phyloP scores from a whole-genome alignment of 2,888 invertebrate species.

The Hermaeophaga mercurialis region DNA sequence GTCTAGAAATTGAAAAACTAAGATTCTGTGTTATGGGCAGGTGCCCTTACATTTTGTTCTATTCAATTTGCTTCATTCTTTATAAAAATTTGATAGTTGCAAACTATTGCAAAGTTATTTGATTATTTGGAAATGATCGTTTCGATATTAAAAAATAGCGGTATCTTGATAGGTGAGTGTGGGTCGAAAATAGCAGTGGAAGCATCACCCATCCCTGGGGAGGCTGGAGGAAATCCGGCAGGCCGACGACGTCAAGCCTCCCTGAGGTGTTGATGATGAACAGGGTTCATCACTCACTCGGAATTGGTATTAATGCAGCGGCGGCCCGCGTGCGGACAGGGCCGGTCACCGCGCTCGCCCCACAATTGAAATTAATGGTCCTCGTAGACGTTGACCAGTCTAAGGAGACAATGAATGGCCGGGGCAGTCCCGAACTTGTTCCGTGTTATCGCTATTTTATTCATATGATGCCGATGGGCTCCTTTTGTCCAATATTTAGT shows the following conservation, averaged over 20 bases:
- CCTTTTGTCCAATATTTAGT: conserved; percentile 49
- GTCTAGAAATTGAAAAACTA: too few relatives aligned
- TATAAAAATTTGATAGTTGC: too few relatives aligned
- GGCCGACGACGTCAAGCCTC: conserved; percentile 41
- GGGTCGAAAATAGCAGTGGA: background rate
- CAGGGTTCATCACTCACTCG: conserved; percentile 57
- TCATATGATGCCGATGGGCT: conserved; percentile 42
- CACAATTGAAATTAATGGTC: conserved; percentile 59
- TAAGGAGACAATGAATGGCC: conserved; percentile 53
- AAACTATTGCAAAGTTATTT: too few relatives aligned
- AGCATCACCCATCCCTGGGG: conserved; percentile 46
- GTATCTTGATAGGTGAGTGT: too few relatives aligned
- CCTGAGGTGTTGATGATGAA: conserved; percentile 58
- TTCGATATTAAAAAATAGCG: too few relatives aligned
- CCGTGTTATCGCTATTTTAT: conserved; percentile 56
- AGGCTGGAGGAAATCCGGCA: conserved; percentile 51
- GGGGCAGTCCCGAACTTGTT: conserved; percentile 35
- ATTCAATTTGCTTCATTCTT: too few relatives aligned
- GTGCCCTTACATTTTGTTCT: too few relatives aligned
- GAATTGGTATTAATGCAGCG: conserved; percentile 60
- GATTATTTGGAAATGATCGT: too few relatives aligned
- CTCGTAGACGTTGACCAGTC: conserved; percentile 47
- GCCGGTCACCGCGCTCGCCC: conserved; percentile 51
- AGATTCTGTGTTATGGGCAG: too few relatives aligned
- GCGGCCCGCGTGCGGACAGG: conserved; percentile 52